Evolutionary conservation across 1,140 invertebrate genomes (phyloP).

Genomic region (Aphidius ervi): DNA sequence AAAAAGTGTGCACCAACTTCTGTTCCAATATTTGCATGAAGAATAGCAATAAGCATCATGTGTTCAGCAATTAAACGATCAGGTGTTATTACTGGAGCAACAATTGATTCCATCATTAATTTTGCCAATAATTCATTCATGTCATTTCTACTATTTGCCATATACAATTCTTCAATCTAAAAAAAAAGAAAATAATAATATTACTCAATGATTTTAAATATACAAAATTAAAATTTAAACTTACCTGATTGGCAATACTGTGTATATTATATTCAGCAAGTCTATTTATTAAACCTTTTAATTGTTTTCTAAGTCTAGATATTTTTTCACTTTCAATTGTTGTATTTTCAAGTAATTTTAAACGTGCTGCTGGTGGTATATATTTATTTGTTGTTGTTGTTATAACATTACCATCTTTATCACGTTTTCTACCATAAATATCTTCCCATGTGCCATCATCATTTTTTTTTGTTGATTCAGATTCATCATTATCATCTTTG

Average conservation of each 20-base stretch:
- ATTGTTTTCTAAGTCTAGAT: constrained; percentile 65
- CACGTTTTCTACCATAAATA: constrained; percentile 85
- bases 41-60: constrained; percentile 73
- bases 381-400: constrained; percentile 62
- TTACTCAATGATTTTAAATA: neutral
- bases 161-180: constrained; percentile 70
- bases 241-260: constrained; percentile 67
- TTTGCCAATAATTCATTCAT: constrained; percentile 74
- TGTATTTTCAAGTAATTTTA: constrained; percentile 51
- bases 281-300: constrained; percentile 87
- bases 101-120: constrained; percentile 66
- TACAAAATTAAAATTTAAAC: constrained; percentile 16
- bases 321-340: constrained; percentile 59
- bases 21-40: constrained; percentile 86
- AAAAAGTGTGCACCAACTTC: constrained; percentile 85
- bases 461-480: constrained; percentile 39
- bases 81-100: constrained; percentile 62
- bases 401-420: constrained; percentile 74
- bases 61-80: constrained; percentile 81
- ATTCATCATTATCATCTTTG: constrained; percentile 33
- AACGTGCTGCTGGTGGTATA: constrained; percentile 75
- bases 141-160: constrained; percentile 71
- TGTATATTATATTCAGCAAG: constrained; percentile 85
- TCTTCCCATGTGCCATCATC: constrained; percentile 70
- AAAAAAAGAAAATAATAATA: constrained; percentile 9